A percentile compares a stretch with the other conserved stretches of the same genome.
These are phyloP conservation scores for Myotis davidii DNA, from an alignment of 2,113 vertebrate genomes.

Conservation along the genomic window DNA sequence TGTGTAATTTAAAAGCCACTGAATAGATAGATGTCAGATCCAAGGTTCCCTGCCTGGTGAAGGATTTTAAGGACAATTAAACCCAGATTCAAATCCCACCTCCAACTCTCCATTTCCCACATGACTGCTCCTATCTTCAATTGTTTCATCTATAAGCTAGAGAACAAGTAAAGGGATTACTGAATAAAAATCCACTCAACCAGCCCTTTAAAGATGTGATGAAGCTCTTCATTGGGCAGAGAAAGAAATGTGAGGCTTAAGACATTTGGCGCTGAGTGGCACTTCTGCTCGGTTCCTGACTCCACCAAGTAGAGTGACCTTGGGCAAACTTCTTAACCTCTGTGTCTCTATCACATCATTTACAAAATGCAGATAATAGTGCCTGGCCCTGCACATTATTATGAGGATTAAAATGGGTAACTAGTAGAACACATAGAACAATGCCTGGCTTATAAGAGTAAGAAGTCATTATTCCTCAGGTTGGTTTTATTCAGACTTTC, in stretches of 20 bases:
- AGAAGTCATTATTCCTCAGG: not conserved
- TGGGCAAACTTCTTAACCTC: not conserved
- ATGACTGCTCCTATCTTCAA: not conserved
- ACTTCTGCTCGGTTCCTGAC: not conserved
- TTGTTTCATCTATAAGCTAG: not conserved
- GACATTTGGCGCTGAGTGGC: not conserved
- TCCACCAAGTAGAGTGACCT: not conserved
- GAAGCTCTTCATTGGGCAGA: not conserved
- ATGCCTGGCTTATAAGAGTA: not conserved
- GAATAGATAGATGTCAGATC: not conserved
- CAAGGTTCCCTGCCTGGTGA: not conserved
- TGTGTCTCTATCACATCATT: not conserved
- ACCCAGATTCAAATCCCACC: not conserved
- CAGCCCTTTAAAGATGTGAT: not conserved
- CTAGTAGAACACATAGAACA: not conserved
- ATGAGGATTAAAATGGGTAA: not conserved
- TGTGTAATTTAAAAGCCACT: not conserved
- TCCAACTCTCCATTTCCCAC: not conserved
- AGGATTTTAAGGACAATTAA: slow-evolving; percentile 25
- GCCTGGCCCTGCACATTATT: not conserved
- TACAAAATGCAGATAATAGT: not conserved
- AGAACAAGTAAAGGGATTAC: not conserved
- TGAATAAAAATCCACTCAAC: not conserved
- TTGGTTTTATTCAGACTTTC: not conserved
- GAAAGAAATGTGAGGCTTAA: not conserved